phyloP scores from a whole-genome alignment of 2,888 invertebrate species.

The Tipula lateralis region DNA sequence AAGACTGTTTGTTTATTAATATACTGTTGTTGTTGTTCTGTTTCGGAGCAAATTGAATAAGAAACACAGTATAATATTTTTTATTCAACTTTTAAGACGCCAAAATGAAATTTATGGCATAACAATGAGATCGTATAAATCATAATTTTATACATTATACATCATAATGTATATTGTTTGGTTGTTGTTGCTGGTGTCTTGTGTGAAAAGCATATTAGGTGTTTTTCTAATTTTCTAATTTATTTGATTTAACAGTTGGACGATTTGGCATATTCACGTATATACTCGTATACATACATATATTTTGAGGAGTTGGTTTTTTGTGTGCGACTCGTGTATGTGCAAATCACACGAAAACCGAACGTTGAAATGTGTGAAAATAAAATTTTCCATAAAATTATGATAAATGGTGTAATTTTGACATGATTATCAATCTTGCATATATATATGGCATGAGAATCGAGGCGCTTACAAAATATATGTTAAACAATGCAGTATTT shows the following conservation, averaged over 20 bases:
- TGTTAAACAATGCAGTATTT: too few species aligned
- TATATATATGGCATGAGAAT: too few species aligned
- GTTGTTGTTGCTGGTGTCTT: not conserved
- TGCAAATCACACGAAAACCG: not conserved
- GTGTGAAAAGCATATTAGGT: not conserved
- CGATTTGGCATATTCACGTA: not conserved
- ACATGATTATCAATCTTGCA: not conserved
- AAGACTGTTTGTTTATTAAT: not conserved
- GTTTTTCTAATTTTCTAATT: constrained; percentile 15
- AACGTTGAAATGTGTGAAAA: not conserved
- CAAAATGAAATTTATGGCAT: constrained; percentile 24
- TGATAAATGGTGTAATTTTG: not conserved
- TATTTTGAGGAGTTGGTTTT: not conserved
- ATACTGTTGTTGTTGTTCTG: not conserved
- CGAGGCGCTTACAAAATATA: too few species aligned
- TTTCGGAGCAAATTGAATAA: not conserved
- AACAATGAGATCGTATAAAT: constrained; percentile 14
- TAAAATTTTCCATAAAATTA: not conserved
- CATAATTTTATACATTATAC: constrained; percentile 15
- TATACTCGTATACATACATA: not conserved
- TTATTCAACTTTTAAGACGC: not conserved
- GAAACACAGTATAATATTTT: not conserved
- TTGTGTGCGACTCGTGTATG: not conserved
- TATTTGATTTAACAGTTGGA: constrained; percentile 9
- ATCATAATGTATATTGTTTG: not conserved